phyloP scores from a whole-genome alignment of 2,797 vertebrate genomes.

The Rhinogobio ventralis region DNA sequence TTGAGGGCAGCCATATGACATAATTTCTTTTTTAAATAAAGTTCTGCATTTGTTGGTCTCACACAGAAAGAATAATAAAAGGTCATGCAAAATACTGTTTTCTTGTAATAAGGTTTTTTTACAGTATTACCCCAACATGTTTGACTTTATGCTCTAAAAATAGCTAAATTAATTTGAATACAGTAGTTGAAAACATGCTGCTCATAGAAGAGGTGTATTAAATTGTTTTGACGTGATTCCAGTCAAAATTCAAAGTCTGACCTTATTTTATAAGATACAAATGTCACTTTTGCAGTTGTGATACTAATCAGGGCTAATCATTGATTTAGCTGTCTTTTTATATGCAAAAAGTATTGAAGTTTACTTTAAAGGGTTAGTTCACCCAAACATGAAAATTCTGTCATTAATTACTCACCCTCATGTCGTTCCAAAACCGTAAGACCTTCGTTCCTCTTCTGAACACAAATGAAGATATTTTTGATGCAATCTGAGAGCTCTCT shows the following conservation, averaged over 20 bases:
- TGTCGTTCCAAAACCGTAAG: no score
- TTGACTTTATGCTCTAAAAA: neutral
- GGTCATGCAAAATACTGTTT: no score
- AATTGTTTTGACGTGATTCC: neutral
- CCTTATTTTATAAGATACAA: neutral
- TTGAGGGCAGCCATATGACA: neutral
- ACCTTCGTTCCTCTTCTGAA: no score
- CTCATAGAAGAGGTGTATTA: neutral
- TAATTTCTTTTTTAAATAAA: neutral
- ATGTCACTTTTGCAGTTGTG: neutral
- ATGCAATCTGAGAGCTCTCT: no score
- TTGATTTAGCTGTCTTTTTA: neutral
- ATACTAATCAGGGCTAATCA: neutral
- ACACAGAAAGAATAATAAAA: no score
- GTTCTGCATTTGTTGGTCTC: no score
- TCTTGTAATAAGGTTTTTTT: no score
- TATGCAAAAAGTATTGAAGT: neutral
- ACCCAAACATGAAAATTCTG: no score
- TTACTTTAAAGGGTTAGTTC: no score
- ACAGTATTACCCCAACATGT: neutral
- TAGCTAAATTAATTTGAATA: neutral
- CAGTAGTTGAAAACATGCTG: neutral
- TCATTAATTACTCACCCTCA: no score
- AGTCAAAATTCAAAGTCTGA: neutral
- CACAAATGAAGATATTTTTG: no score